phyloP scores from a whole-genome alignment of 2,113 vertebrate species.

The Leptosomus discolor region DNA sequence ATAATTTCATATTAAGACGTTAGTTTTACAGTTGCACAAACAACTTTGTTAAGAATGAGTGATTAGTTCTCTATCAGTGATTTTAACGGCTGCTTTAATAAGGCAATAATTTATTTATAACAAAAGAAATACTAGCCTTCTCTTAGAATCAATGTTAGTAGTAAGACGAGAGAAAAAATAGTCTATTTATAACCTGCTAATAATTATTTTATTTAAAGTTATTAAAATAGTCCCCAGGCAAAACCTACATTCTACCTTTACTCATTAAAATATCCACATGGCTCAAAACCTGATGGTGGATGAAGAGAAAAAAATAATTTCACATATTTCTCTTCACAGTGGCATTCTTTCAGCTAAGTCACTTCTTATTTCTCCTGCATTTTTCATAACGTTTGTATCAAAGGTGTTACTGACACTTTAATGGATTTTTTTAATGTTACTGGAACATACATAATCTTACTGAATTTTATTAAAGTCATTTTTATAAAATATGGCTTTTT shows the following conservation, averaged over 20 bases:
- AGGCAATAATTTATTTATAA: neutral
- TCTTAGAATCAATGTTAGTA: neutral
- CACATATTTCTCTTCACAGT: neutral
- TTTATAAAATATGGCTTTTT: neutral
- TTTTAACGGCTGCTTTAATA: neutral
- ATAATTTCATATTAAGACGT: neutral
- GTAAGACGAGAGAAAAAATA: neutral
- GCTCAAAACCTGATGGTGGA: neutral
- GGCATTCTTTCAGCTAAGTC: neutral
- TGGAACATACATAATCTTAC: neutral
- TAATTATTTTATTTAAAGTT: neutral
- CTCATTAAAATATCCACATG: neutral
- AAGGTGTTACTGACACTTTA: neutral
- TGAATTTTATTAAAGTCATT: neutral
- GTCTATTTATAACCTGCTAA: neutral
- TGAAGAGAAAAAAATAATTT: neutral
- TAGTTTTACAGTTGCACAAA: neutral
- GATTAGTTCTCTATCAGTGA: neutral
- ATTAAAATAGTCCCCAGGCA: neutral
- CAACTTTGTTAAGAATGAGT: neutral
- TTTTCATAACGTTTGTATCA: neutral
- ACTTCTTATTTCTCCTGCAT: neutral
- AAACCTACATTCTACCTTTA: neutral
- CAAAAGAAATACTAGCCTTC: neutral
- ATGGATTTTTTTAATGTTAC: neutral